Percentiles rank a stretch among this genome's conserved stretches.
Conservation (phyloP, 35 echinoderm and acorn worm species). For the Eucidaris tribuloides region DNA sequence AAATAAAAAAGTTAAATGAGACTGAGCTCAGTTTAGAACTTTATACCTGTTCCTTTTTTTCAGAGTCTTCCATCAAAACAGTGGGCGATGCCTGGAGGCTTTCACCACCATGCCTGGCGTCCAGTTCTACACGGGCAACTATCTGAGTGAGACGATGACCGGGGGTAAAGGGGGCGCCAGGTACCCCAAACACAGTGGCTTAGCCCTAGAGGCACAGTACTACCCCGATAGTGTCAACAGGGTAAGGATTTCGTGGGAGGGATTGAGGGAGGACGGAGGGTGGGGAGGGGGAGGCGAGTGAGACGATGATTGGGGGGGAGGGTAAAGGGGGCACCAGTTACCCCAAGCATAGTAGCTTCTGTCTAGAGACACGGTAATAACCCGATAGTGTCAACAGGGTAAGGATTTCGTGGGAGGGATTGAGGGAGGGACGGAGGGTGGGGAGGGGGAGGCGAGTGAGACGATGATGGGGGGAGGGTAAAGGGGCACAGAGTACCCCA, state of each 20-base stretch:
- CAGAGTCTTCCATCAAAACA: constrained; percentile 61
- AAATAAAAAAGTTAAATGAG: too few relatives aligned
- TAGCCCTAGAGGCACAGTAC: constrained; percentile 81
- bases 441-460: too few relatives aligned
- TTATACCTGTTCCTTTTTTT: too few relatives aligned
- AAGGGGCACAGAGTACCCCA: too few relatives aligned
- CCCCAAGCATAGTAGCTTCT: constrained; percentile 62
- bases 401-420: too few relatives aligned
- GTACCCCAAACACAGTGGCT: constrained; percentile 71
- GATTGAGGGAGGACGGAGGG: too few relatives aligned
- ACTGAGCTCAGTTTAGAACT: too few relatives aligned
- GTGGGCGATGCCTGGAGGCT: constrained; percentile 70
- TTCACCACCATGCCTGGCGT: constrained; percentile 84
- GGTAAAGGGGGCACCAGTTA: constrained; percentile 58
- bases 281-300: too few relatives aligned
- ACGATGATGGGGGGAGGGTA: too few relatives aligned
- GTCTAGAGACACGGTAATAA: constrained; percentile 75
- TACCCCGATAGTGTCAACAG: constrained; percentile 84
- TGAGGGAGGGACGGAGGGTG: too few relatives aligned
- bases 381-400: constrained; percentile 72
- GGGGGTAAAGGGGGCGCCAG: constrained; percentile 47
- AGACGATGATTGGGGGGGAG: too few relatives aligned
- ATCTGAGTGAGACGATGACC: constrained; percentile 47
- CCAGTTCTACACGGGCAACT: constrained; percentile 90
- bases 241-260: constrained; percentile 51